Evolutionary conservation across 2,113 vertebrate species (phyloP).

Genomic region (Corythaixoides concolor): DNA sequence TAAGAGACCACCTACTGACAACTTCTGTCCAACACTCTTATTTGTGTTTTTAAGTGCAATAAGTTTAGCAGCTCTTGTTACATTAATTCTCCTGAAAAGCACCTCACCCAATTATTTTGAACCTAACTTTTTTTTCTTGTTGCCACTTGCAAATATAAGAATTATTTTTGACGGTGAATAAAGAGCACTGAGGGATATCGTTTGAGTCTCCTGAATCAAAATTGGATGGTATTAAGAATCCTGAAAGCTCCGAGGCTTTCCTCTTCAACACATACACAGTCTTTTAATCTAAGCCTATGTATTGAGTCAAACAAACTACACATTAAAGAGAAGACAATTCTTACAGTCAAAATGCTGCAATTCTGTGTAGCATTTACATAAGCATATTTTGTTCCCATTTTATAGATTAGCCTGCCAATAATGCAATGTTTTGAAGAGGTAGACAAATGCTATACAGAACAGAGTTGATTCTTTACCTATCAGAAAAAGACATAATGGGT

Average conservation of each 20-base stretch:
- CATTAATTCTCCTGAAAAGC: slow-evolving; percentile 53
- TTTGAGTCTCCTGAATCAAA: not conserved
- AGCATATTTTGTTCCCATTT: not conserved
- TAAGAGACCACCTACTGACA: slow-evolving; percentile 57
- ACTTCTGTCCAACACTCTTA: slow-evolving; percentile 51
- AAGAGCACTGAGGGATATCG: not conserved
- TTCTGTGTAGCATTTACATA: not conserved
- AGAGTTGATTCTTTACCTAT: slow-evolving; percentile 6
- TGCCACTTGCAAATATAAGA: slow-evolving; percentile 60
- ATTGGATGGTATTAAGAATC: not conserved
- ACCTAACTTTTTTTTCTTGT: slow-evolving; percentile 16
- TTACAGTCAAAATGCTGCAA: not conserved
- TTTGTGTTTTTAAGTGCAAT: slow-evolving; percentile 52
- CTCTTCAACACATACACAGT: not conserved
- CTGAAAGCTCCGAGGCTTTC: not conserved
- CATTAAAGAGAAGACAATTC: not conserved
- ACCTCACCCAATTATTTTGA: slow-evolving; percentile 46
- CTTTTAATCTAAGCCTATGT: not conserved
- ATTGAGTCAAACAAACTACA: not conserved
- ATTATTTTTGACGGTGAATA: slow-evolving; percentile 45
- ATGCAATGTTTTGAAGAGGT: slow-evolving; percentile 20
- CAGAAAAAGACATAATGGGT: slow-evolving; percentile 41
- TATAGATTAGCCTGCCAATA: slow-evolving; percentile 32
- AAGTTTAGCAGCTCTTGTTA: slow-evolving; percentile 50
- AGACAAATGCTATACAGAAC: slow-evolving; percentile 27